Evolutionary conservation across 2,797 vertebrate species (phyloP), one percentile per base, ranked within the genome.

Genomic region (Eptatretus atami): DNA sequence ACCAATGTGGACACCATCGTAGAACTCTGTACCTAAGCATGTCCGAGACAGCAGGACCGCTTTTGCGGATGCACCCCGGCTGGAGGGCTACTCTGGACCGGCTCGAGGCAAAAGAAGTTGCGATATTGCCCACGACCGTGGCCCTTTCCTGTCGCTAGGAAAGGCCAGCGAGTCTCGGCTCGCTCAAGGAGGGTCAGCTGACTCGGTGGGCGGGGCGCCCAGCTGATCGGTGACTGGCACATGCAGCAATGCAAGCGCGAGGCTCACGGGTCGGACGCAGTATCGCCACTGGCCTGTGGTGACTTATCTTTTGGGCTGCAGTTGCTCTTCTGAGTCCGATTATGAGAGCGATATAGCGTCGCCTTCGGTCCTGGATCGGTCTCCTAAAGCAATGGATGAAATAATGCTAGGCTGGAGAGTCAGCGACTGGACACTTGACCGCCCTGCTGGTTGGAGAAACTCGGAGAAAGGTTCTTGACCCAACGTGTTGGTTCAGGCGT

Each of bases 321-420:
- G 73, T 83, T 2, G 95, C 92, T 0, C 75, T 99, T 67, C 72
- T 1, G 92, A 99, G 75, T 99, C 90, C 0, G 92, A 99, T 76
- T 98, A 99, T 3, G 92, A 99, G 69, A 94, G 93, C 52, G 92
- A 99, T 99, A 95, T 69, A 79, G 94, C 74, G 73, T 99, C 71
- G 90, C 90, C 81, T 99, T 71, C 80, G 82, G 68, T 98, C 1
- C 82, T 98, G 52, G 94, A 94, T 75, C 86, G 85, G 85, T 70
- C 82, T 98, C 69, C 80, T 98, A 64, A 64, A 79, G 81, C 65
- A 87, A 95, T 8, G 31, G 31, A 44, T n/a, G 31, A 44, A 44
- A 44, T 44, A 44, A 44, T 44, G 31, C 31, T 5, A n/a, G n/a
- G 31, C 31, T 44, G 31, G 31, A 44, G 31, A 44, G 6, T 4